Evolutionary conservation across 2,797 vertebrate genomes (phyloP), one percentile per base, ranked within the genome.

Genomic region (Scomberomorus guttatus): DNA sequence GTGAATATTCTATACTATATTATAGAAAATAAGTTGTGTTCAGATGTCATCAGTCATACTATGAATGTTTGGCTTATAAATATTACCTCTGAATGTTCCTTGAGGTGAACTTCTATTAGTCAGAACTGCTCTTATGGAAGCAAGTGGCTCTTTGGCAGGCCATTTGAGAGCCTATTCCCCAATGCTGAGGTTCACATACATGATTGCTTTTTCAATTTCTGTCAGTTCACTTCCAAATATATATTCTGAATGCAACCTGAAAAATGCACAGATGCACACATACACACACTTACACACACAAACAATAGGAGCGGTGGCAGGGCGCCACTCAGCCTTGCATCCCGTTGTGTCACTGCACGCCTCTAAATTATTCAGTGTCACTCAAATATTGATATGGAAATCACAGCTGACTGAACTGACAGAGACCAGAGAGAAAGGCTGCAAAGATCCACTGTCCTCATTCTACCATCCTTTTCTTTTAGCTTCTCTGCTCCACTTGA

Each of bases 341-440:
- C 94, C 93, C 82, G 92, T 94, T 94, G 95, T 95, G 94, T 94
- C 92, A 91, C 92, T 80, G 92, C 91, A 91, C 65, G 91, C 87
- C 91, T 92, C 92, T 94, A 94, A 95, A 96, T 95, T 92, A 95
- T 95, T 95, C 94, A 95, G 93, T 91, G 93, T 94, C 95, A 96
- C 94, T 96, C 95, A 95, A 95, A 96, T 95, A 96, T 96, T 96
- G 95, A 96, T 96, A 96, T 96, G 95, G 95, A 95, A 96, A 96
- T 96, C 94, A 95, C 90, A 94, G 88, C 89, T 93, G 92, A 95
- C 91, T 90, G 89, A 94, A 90, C 84, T 91, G 93, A 93, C 92
- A 87, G 89, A 85, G 92, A 87, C 82, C 87, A 87, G 84, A 81
- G 81, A 86, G 83, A 85, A 80, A 82, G 74, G 80, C 81, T 77